Evolutionary conservation across 1,140 invertebrate species (phyloP).

Genomic region (Fopius arisanus): DNA sequence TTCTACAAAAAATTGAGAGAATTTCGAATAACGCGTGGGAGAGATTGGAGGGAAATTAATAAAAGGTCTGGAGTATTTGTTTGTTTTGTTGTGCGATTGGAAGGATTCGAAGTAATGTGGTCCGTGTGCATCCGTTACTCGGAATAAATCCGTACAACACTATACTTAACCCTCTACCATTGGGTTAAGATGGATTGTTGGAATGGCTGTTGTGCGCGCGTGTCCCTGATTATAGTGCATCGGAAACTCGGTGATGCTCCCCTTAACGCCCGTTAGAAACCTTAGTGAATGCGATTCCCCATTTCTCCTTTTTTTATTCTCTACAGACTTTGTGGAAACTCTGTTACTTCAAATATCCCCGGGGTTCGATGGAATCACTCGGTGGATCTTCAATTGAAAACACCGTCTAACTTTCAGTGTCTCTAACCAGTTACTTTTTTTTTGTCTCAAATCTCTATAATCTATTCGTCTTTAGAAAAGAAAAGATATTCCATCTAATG

Average conservation of each 20-base stretch:
- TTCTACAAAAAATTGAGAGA: too few species aligned
- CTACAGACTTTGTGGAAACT: background rate
- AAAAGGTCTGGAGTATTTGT: background rate
- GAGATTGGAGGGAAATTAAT: background rate
- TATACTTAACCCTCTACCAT: slow-evolving; percentile 18
- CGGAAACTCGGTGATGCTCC: slow-evolving; percentile 13
- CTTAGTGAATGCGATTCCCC: slow-evolving; percentile 2
- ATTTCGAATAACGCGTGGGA: background rate
- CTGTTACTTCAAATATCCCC: slow-evolving; percentile 1
- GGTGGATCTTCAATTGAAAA: background rate
- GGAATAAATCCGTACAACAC: background rate
- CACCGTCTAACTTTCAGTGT: too few species aligned
- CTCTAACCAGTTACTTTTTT: background rate
- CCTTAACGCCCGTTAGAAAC: slow-evolving; percentile 12
- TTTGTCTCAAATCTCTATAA: too few species aligned
- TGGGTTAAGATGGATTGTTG: slow-evolving; percentile 15
- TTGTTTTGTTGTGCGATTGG: slow-evolving; percentile 1
- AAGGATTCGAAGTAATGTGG: background rate
- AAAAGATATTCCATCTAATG: too few species aligned
- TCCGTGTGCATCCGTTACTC: slow-evolving; percentile 9
- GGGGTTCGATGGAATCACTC: background rate
- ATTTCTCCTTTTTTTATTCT: background rate
- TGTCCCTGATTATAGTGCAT: slow-evolving; percentile 19
- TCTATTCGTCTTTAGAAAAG: too few species aligned
- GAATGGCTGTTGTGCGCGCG: slow-evolving; percentile 5